phyloP scores from a whole-genome alignment of 2,888 invertebrate genomes.

The Microctonus aethiopoides region DNA sequence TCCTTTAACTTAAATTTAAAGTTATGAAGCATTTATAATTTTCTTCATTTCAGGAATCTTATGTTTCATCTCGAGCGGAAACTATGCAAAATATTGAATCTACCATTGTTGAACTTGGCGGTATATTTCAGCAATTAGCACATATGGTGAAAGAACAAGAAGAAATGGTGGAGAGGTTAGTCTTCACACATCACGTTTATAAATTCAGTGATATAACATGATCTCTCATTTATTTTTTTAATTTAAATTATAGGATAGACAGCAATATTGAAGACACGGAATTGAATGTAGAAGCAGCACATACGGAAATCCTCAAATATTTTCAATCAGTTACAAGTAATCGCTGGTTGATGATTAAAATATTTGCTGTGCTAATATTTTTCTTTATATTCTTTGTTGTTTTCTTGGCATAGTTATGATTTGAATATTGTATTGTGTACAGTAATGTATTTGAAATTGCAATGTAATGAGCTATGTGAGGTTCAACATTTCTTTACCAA shows the following conservation, averaged over 20 bases:
- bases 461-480: neutral
- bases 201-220: conserved; percentile 7
- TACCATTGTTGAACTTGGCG: conserved; percentile 98
- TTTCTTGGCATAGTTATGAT: conserved; percentile 82
- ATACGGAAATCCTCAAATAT: conserved; percentile 96
- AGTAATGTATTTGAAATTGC: neutral
- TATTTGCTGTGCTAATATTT: conserved; percentile 97
- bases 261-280: conserved; percentile 95
- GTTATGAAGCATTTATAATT: conserved; percentile 8
- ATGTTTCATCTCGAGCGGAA: conserved; percentile 92
- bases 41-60: conserved; percentile 73
- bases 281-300: conserved; percentile 97
- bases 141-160: conserved; percentile 99
- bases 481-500: conserved; percentile 11
- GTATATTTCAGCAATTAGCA: conserved; percentile 95
- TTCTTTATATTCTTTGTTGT: conserved; percentile 99
- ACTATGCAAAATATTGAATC: conserved; percentile 99
- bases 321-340: conserved; percentile 97
- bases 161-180: conserved; percentile 89
- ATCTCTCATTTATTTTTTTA: conserved; percentile 18
- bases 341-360: conserved; percentile 99
- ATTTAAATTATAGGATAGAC: conserved; percentile 80
- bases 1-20: neutral
- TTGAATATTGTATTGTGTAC: conserved; percentile 31
- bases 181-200: conserved; percentile 13